Percentiles rank a stretch among this genome's conserved stretches.
phyloP scores from a whole-genome alignment of 2,888 invertebrate genomes.

The Apamea monoglypha region DNA sequence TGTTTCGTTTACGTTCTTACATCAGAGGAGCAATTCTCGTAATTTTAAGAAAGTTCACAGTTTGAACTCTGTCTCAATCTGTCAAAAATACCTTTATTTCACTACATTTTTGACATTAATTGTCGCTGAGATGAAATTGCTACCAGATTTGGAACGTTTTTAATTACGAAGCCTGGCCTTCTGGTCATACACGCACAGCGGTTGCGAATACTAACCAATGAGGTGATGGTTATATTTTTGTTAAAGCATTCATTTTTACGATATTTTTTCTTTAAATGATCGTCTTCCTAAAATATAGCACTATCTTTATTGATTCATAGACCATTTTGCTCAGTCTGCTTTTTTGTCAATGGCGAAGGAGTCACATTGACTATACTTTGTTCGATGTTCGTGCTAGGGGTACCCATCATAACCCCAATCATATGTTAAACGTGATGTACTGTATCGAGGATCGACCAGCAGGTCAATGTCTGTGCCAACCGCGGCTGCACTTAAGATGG shows the following conservation, averaged over 20 bases:
- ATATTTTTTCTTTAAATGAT: background rate
- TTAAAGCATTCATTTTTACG: background rate
- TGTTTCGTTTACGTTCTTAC: background rate
- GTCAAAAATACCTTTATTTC: too few relatives aligned
- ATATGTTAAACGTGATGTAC: slow-evolving; percentile 69
- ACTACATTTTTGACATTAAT: too few relatives aligned
- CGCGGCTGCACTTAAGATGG: slow-evolving; percentile 96
- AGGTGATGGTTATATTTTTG: background rate
- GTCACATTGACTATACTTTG: background rate
- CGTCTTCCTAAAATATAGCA: background rate
- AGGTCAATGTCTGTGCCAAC: slow-evolving; percentile 94
- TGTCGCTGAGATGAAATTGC: too few relatives aligned
- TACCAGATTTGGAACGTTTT: too few relatives aligned
- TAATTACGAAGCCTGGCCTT: too few relatives aligned
- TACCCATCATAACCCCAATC: slow-evolving; percentile 1
- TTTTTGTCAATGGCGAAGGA: background rate
- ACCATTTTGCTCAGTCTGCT: background rate
- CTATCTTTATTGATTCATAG: background rate
- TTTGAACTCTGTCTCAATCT: too few relatives aligned
- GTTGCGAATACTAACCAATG: background rate
- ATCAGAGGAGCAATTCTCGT: background rate
- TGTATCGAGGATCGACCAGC: slow-evolving; percentile 82
- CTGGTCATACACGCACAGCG: background rate
- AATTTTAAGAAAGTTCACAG: too few relatives aligned
- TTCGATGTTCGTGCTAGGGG: slow-evolving; percentile 42